Base-by-base conservation (phyloP, 2,888 invertebrate genomes). In the Cancer borealis region DNA sequence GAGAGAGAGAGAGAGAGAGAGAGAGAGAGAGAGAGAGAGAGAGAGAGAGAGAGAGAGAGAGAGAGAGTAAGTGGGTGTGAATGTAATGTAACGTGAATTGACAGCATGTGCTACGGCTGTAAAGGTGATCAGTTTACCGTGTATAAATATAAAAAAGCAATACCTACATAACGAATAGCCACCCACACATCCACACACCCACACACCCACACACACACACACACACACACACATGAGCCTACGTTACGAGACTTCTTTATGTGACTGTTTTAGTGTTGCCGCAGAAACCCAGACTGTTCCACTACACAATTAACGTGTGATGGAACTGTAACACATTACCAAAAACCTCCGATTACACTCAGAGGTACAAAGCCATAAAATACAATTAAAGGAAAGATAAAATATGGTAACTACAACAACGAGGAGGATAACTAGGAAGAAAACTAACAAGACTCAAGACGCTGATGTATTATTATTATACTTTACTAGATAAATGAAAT, bases 1-100 rank as follows among this genome's bases (percentile, higher is more conserved):
- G 45, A 88, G 88, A 39, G 88, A 88, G 88, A 88, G 88, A 88
- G 45, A 88, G 88, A 88, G 45, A 88, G 88, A 88, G 45, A 88
- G 88, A 88, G 88, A 88, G 89, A 45, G 89, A 89, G 89, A 89
- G 89, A 89, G 89, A 45, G 89, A 89, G 89, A 89, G 47, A 89
- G 89, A 47, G 47, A 89, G 89, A 49, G 49, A 89, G 89, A 49
- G 49, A 49, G 89, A 30, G 30, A 89, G 30, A n/a, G 26, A 89
- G 47, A 1, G 30, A 12, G 30, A 79, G 79, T n/a, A n/a, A n/a
- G 39, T 39, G 73, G 2, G 12, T 30, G 79, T 79, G 26, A 10
- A n/a, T 73, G 79, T 30, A 79, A 12, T 30, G 79, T 30, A 26
- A 79, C 30, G 30, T 17, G 30, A 30, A 30, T 79, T 26, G 30